Conservation (phyloP, 1,140 invertebrate species). For the Holcopasites calliopsidis region DNA sequence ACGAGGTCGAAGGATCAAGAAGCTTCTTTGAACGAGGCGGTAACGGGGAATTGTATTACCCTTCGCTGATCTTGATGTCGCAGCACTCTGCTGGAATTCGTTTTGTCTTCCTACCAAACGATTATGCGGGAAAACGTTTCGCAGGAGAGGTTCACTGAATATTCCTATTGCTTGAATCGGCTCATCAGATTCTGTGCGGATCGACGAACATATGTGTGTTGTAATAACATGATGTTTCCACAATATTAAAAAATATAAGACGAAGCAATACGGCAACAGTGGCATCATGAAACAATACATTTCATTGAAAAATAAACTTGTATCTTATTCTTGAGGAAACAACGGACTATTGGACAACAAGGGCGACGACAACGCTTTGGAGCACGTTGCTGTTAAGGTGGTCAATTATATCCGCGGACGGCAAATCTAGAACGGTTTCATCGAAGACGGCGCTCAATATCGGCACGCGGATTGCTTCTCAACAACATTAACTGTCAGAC, state of each 20-base stretch:
- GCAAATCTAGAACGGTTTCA: conserved; percentile 35
- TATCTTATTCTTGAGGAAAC: too few species aligned
- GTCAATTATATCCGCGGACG: neutral
- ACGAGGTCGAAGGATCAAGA: neutral
- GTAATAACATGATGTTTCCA: too few species aligned
- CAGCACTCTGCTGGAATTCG: neutral
- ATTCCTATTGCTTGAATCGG: neutral
- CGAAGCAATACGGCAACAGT: too few species aligned
- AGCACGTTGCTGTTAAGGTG: neutral
- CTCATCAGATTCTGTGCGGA: too few species aligned
- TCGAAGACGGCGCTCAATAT: conserved; percentile 40
- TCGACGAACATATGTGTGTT: too few species aligned
- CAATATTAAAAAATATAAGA: too few species aligned
- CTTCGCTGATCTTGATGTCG: neutral
- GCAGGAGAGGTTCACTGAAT: neutral
- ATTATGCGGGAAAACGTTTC: neutral
- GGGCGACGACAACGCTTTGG: neutral
- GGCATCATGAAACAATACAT: too few species aligned
- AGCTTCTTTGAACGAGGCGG: neutral
- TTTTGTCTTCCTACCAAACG: neutral
- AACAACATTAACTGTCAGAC: conserved; percentile 52
- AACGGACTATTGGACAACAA: too few species aligned
- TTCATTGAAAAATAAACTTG: too few species aligned
- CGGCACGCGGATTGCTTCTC: conserved; percentile 45
- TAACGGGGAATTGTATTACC: neutral